Evolutionary conservation across 2,113 vertebrate species (phyloP).

Genomic region (Mus musculus): DNA sequence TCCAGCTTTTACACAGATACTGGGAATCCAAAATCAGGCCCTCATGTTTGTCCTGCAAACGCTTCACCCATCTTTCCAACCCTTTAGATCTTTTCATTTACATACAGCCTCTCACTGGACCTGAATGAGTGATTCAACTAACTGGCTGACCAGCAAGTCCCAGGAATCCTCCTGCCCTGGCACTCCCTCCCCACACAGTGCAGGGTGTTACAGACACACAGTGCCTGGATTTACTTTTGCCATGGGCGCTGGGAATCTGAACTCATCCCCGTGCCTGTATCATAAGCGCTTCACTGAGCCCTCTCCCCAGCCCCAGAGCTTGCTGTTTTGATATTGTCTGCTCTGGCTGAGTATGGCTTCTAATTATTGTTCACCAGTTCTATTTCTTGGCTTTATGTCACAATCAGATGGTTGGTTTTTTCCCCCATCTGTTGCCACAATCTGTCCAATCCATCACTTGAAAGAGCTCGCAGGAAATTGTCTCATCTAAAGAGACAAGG

Average conservation of each 20-base stretch:
- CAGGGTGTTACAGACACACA: not conserved
- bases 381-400: conserved; percentile 40
- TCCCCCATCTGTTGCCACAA: conserved; percentile 75
- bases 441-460: conserved; percentile 72
- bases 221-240: not conserved
- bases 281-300: not conserved
- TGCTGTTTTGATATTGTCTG: not conserved
- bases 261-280: no score
- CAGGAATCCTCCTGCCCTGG: not conserved
- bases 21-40: not conserved
- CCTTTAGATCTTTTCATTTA: no score
- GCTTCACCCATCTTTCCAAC: not conserved
- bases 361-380: conserved; percentile 64
- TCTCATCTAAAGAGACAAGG: not conserved
- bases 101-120: not conserved
- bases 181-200: no score
- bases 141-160: not conserved
- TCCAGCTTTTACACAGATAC: not conserved
- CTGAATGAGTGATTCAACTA: not conserved
- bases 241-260: not conserved
- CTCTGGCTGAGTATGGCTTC: conserved; percentile 23
- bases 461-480: not conserved
- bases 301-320: not conserved
- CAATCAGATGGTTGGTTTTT: conserved; percentile 73
- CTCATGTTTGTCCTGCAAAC: not conserved